Conservation (phyloP, 2,888 invertebrate genomes). For the Ormyrus rosae region DNA sequence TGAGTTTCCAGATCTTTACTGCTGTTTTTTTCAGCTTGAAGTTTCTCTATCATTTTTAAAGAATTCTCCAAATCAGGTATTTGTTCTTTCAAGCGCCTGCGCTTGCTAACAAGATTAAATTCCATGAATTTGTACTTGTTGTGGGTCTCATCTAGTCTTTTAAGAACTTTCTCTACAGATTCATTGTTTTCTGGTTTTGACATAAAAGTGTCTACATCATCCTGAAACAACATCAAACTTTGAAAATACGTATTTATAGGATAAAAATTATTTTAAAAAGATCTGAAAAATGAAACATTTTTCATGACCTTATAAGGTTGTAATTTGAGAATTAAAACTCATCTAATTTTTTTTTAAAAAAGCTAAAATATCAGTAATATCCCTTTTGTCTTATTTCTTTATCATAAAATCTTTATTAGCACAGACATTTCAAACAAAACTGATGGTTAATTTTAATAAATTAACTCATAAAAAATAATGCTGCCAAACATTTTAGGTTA, state of each 20-base stretch:
- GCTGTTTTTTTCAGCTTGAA: slow-evolving; percentile 86
- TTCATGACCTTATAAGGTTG: slow-evolving; percentile 66
- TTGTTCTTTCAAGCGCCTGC: slow-evolving; percentile 90
- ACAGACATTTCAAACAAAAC: not conserved
- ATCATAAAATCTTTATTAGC: not conserved
- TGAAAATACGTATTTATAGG: not conserved
- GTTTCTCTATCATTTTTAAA: slow-evolving; percentile 92
- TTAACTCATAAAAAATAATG: not conserved
- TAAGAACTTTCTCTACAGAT: slow-evolving; percentile 90
- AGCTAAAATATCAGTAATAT: too few species aligned
- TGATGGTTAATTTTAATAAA: not conserved
- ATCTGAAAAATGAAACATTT: slow-evolving; percentile 20
- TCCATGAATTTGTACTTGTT: slow-evolving; percentile 99
- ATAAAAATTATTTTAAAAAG: not conserved
- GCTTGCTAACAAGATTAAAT: slow-evolving; percentile 90
- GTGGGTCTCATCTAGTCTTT: slow-evolving; percentile 93
- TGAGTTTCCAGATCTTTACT: slow-evolving; percentile 87
- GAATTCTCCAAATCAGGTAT: slow-evolving; percentile 96
- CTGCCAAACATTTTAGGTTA: slow-evolving; percentile 36
- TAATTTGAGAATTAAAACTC: slow-evolving; percentile 20
- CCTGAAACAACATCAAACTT: slow-evolving; percentile 77
- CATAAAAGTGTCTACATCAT: slow-evolving; percentile 97
- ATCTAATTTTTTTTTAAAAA: too few species aligned
- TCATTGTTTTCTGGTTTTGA: slow-evolving; percentile 87
- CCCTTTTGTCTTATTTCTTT: too few species aligned